phyloP scores from a whole-genome alignment of 2,888 invertebrate genomes.

The Tillus elongatus region DNA sequence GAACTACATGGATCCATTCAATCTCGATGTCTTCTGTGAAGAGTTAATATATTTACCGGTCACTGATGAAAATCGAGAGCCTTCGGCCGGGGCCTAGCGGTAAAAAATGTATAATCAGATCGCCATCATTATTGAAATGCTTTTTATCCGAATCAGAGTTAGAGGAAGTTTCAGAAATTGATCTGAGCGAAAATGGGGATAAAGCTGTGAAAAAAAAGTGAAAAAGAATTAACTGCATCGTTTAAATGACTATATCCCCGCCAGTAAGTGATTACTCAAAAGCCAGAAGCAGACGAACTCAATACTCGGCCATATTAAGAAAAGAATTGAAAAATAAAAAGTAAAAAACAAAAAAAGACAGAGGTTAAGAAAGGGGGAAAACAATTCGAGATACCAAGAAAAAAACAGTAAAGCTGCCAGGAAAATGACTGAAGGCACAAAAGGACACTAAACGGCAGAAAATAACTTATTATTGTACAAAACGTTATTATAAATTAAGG shows the following conservation, averaged over 20 bases:
- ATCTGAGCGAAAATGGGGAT: conserved; percentile 1
- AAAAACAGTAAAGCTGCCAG: conserved; percentile 3
- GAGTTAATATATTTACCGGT: background rate
- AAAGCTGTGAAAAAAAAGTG: conserved; percentile 3
- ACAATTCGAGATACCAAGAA: background rate
- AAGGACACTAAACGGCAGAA: too few relatives aligned
- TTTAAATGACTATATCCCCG: conserved; percentile 1
- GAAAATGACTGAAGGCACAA: too few relatives aligned
- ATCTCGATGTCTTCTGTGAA: conserved; percentile 1
- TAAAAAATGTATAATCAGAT: background rate
- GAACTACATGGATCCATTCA: conserved; percentile 2
- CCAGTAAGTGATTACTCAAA: conserved; percentile 1
- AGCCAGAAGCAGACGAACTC: conserved; percentile 2
- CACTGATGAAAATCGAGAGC: too few relatives aligned
- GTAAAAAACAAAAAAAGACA: background rate
- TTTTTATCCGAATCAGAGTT: conserved; percentile 3
- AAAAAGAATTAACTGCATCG: background rate
- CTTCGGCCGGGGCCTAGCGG: conserved; percentile 4
- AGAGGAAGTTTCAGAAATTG: conserved; percentile 1
- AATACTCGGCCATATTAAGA: conserved; percentile 1
- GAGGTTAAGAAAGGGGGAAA: background rate
- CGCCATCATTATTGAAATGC: conserved; percentile 2
- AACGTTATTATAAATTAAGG: too few relatives aligned
- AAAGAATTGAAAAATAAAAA: background rate
- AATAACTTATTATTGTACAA: too few relatives aligned